Base-by-base conservation (phyloP, 2,888 invertebrate genomes). In the Deroplatys truncata region DNA sequence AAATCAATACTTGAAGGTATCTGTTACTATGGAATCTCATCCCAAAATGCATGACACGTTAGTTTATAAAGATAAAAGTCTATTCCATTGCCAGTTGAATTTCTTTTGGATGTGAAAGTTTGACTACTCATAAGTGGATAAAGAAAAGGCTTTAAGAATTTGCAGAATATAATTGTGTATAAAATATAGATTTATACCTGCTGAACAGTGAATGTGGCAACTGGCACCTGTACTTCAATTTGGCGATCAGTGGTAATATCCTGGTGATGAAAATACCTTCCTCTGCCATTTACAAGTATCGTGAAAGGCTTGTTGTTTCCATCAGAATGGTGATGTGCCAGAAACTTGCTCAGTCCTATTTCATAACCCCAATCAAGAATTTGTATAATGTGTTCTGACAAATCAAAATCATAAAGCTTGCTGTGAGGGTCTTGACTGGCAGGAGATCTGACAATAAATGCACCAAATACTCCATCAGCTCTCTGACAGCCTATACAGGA, bases 281-380 rank as follows among this genome's bases (percentile, higher is more conserved):
- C 98, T 10, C 96, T 94, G 8, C 98, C 98, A 92, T 98, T 98
- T 90, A 98, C 95, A 20, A 98, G 94, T 82, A 98, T 94, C 20
- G 96, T 97, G 0, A 96, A 95, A 0, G 98, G 97, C 92, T 98
- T 98, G 93, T 98, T 98, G 92, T 97, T 96, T 0, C 97, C 98
- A 31, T 94, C 94, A 0, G 97, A 96, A 92, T 98, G 98, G 92
- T 98, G 97, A 93, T 98, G 98, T n/a, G 96, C 95, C 0, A 97
- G 94, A 93, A 98, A 98, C 93, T 96, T 97, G 2, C 95, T 95
- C 28, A 96, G 94, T 0, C 97, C 96, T 7, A 96, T 93, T 90
- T 95, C 95, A 91, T 97, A 96, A 84, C 96, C 95, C 98, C 98
- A 98, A 92, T 98, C 98, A 82, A 96, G 95, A 4, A 98, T 94